Evolutionary conservation across 2,888 invertebrate species (phyloP), one percentile per base, ranked within the genome.

Genomic region (Pachycephus smyrnensis): DNA sequence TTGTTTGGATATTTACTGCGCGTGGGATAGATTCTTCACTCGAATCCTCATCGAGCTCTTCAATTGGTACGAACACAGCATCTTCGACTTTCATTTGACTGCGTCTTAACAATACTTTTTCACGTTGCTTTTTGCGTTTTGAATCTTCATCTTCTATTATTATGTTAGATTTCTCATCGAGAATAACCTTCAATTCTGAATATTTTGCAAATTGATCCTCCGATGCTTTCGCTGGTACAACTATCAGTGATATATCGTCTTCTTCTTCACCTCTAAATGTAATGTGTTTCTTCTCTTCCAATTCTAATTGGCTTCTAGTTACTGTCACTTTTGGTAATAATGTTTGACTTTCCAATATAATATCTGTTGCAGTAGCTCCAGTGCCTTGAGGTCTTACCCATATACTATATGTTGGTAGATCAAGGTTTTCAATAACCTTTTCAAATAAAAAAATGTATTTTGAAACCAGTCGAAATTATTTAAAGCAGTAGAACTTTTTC

Each of bases 91-190:
- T 75, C 33, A 84, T 73, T 0, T 78, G 75, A 75, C 78, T 81
- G 11, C 83, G 84, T 69, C 84, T 84, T 6, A 79, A 80, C 3
- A 84, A n/a, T 12, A 86, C 73, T 77, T 77, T 87, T 12, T 75
- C 84, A 33, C 77, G 85, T 73, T 81, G 84, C n/a, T 83, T 76
- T 78, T 82, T 83, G 23, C 79, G 84, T 77, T 82, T 88, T n/a
- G 81, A 74, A 35, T 84, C 78, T 73, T 84, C 79, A 74, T 88
- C 84, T 30, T 88, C 85, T 40, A 86, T n/a, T 55, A 88, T 81
- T 31, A 88, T 76, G 76, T 87, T 86, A 35, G 85, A 83, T 68
- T 86, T 73, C 78, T 89, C 89, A 75, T 89, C 89, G 75, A 89
- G 40, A 77, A 89, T 85, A 11, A 89, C 75, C 23, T 75, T 75